These are phyloP conservation scores for Pandemis cinnamomeana DNA, from an alignment of 2,888 invertebrate genomes.

Conservation along the genomic window DNA sequence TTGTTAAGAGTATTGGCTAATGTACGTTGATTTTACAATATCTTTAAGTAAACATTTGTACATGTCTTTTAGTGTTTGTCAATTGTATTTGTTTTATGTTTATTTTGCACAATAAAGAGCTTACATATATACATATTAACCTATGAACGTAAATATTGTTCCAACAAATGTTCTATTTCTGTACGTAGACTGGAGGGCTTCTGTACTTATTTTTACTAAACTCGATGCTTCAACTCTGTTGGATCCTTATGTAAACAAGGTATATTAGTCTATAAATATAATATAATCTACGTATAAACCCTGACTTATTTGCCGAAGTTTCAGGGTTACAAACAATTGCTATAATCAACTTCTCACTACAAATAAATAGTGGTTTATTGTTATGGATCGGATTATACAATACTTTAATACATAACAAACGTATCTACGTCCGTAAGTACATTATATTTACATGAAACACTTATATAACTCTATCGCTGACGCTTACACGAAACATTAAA, in stretches of 20 bases:
- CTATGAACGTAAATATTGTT: too few species aligned
- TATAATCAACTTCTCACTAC: neutral
- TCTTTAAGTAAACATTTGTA: too few species aligned
- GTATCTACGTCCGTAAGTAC: slow-evolving; percentile 3
- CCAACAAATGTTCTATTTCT: too few species aligned
- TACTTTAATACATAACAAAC: neutral
- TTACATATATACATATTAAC: too few species aligned
- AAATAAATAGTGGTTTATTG: neutral
- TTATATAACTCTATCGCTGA: slow-evolving; percentile 1
- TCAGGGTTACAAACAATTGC: neutral
- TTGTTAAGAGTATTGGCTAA: too few species aligned
- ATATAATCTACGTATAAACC: neutral
- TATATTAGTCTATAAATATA: neutral
- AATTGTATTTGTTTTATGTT: too few species aligned
- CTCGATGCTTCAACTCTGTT: neutral
- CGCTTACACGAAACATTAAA: neutral
- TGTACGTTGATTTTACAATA: too few species aligned
- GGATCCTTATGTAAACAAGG: neutral
- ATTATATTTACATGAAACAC: slow-evolving; percentile 1
- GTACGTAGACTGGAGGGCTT: too few species aligned
- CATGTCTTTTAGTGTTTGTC: too few species aligned
- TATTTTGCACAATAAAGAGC: too few species aligned
- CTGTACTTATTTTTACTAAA: too few species aligned
- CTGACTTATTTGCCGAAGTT: neutral
- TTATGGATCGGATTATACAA: slow-evolving; percentile 11